Percentiles rank a stretch among this genome's conserved stretches.
phyloP scores from a whole-genome alignment of 2,113 vertebrate genomes.

The Pedionomus torquatus region DNA sequence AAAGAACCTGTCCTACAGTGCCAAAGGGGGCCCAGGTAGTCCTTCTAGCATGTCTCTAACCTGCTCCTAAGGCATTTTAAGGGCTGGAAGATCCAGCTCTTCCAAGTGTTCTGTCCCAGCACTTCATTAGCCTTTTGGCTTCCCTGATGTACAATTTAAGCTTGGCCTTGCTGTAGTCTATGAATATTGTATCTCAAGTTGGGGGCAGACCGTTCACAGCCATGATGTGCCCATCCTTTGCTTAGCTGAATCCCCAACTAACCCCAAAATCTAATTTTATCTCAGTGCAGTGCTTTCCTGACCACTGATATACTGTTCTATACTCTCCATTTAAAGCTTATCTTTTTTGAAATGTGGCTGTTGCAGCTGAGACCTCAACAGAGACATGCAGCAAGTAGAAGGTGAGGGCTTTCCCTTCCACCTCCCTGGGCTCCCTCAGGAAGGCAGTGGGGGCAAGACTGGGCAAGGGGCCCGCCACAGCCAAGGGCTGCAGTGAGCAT shows the following conservation, averaged over 20 bases:
- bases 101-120: background rate
- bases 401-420: background rate
- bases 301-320: background rate
- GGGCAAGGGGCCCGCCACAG: background rate
- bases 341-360: background rate
- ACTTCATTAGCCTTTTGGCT: background rate
- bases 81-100: background rate
- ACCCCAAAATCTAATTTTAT: background rate
- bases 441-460: background rate
- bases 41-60: background rate
- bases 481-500: background rate
- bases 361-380: background rate
- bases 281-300: fast-evolving
- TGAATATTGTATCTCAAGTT: background rate
- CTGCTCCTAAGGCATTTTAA: background rate
- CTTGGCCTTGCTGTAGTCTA: background rate
- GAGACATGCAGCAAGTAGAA: background rate
- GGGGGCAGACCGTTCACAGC: background rate
- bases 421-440: too few species aligned
- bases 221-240: background rate
- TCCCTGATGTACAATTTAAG: background rate
- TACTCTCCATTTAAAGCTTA: background rate
- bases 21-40: background rate
- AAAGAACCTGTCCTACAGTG: fast-evolving
- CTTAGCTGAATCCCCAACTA: background rate